Conservation (phyloP, 1,140 invertebrate genomes). For the Eubasilissa regina region DNA sequence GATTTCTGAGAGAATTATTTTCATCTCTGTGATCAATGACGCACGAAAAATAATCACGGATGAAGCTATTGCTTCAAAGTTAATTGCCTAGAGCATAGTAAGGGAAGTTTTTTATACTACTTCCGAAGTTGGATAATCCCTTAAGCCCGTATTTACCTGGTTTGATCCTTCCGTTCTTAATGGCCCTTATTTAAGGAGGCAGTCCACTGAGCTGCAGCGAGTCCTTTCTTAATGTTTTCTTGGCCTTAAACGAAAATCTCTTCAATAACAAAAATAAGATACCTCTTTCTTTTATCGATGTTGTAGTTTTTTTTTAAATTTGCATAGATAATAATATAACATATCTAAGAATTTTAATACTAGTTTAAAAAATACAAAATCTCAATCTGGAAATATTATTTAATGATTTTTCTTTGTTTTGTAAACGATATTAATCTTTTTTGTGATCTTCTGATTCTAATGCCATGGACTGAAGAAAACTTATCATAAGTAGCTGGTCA, state of each 20-base stretch:
- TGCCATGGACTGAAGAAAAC: too few species aligned
- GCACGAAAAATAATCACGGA: not conserved
- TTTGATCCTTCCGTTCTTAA: not conserved
- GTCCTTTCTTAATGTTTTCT: not conserved
- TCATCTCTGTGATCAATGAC: not conserved
- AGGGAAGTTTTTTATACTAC: not conserved
- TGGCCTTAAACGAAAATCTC: not conserved
- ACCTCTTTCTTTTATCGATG: too few species aligned
- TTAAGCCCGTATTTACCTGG: constrained; percentile 9
- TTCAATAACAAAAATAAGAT: not conserved
- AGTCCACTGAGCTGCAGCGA: too few species aligned
- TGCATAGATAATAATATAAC: too few species aligned
- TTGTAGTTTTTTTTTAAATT: too few species aligned
- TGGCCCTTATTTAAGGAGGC: not conserved
- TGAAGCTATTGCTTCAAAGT: not conserved
- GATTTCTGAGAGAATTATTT: constrained; percentile 4
- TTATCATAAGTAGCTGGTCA: too few species aligned
- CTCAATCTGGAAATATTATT: too few species aligned
- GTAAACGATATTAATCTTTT: too few species aligned
- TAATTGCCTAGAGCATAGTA: not conserved
- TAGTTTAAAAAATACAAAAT: too few species aligned
- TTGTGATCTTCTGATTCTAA: too few species aligned
- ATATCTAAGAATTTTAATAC: too few species aligned
- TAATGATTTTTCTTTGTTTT: too few species aligned
- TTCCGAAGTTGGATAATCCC: not conserved